Base-by-base conservation (phyloP, 1,140 invertebrate species). In the Hyposmocoma kahamanoa region DNA sequence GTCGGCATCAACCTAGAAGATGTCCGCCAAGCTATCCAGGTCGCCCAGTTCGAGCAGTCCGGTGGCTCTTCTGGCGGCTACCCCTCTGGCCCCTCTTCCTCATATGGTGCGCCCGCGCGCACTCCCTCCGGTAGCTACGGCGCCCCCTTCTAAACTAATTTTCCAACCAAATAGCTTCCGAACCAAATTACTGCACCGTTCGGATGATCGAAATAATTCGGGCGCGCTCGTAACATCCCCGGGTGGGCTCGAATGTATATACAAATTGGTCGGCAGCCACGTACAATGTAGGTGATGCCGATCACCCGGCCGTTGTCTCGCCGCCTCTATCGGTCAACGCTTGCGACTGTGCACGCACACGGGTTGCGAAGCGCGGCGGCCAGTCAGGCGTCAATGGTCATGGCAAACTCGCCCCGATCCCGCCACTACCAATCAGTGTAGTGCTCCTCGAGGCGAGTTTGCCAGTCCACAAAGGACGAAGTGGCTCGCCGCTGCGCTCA, bases 1-100 rank as follows among this genome's bases (percentile, higher is more conserved):
- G 91, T 93, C 43, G 93, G 92, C 45, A 90, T 93, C 76, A 90
- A 92, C 76, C 89, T 94, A 42, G 93, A 93, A 59, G 91, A 91
- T 38, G 90, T 93, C 74, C 91, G 92, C 67, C 92, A 92, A 57
- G 92, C 91, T 54, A 92, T 93, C 79, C 92, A 93, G 63, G 91
- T 93, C 38, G 92, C 92, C 15, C 91, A 93, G 65, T 93, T 90
- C 87, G 87, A 91, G 65, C 91, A 88, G 54, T 73, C 72, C 21
- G 76, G 84, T 30, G 63, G 67, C 46, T 66, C 67, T 28, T 68
- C 79, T 46, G 78, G 80, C 44, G 89, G 90, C 11, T 90, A 90
- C 70, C 88, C 89, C 10, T 88, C 88, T 42, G 88, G 89, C 49
- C 88, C 88, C 9, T 89, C 88, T 38, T 56, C 77, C 42, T 84